Percentiles rank a stretch among this genome's conserved stretches.
These are phyloP conservation scores for Solenopsis invicta DNA, from an alignment of 1,140 invertebrate species.

Conservation along the genomic window DNA sequence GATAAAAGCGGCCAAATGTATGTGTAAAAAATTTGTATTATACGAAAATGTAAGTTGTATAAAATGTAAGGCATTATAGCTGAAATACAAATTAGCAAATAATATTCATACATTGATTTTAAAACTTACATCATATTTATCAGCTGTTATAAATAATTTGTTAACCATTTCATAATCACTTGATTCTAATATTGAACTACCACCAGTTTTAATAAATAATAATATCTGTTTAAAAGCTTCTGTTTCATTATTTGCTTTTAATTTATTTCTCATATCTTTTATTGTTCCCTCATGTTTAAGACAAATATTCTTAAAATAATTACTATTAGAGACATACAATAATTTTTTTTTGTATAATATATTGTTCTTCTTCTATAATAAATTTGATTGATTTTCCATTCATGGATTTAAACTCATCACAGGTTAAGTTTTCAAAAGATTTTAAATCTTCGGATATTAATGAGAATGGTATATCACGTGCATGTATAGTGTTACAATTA, in stretches of 20 bases:
- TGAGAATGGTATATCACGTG: background rate
- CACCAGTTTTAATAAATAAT: background rate
- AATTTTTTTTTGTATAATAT: background rate
- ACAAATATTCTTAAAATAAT: background rate
- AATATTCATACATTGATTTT: background rate
- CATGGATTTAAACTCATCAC: background rate
- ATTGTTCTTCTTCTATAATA: background rate
- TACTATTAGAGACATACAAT: background rate
- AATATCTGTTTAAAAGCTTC: background rate
- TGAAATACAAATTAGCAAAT: background rate
- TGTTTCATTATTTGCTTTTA: background rate
- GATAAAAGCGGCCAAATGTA: background rate
- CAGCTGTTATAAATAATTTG: background rate
- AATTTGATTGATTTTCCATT: background rate
- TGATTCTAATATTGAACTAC: background rate
- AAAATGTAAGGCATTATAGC: background rate
- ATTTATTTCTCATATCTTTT: background rate
- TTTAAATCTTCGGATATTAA: background rate
- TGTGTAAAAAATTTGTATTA: background rate
- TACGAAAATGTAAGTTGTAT: background rate
- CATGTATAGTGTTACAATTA: too few relatives aligned
- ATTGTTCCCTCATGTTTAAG: background rate
- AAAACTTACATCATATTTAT: constrained; percentile 2
- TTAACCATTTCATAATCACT: background rate
- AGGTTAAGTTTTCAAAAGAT: background rate